Percentiles rank a stretch among this genome's conserved stretches.
Evolutionary conservation across 2,113 vertebrate species (phyloP).

Genomic region (Calyptomena viridis): DNA sequence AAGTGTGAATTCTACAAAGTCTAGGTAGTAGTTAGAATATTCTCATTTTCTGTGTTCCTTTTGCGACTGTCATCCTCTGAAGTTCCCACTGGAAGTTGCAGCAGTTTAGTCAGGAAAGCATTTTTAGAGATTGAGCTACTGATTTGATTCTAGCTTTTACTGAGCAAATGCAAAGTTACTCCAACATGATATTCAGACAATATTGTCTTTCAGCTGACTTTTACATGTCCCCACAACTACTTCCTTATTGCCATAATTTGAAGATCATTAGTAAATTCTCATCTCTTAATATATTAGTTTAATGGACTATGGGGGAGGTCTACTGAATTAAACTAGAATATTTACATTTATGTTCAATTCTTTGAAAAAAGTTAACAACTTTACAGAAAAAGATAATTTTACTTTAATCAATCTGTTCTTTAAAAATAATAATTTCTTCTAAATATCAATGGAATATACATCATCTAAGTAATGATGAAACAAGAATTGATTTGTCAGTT

Average conservation of each 20-base stretch:
- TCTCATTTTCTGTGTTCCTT: background rate
- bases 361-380: background rate
- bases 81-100: background rate
- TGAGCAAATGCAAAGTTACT: background rate
- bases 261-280: background rate
- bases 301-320: background rate
- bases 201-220: background rate
- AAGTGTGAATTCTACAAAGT: background rate
- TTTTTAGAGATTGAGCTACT: background rate
- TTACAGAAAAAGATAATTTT: background rate
- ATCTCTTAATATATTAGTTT: background rate
- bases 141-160: background rate
- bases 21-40: background rate
- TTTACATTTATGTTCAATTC: background rate
- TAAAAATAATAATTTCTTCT: background rate
- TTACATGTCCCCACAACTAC: background rate
- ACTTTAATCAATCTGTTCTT: background rate
- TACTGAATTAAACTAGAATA: background rate
- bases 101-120: background rate
- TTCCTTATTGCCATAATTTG: background rate
- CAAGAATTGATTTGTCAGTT: background rate
- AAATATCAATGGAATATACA: background rate
- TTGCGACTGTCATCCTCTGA: background rate
- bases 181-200: background rate
- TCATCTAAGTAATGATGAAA: background rate